Evolutionary conservation across 2,888 invertebrate genomes (phyloP).

Genomic region (Pseudolycoriella hygida): DNA sequence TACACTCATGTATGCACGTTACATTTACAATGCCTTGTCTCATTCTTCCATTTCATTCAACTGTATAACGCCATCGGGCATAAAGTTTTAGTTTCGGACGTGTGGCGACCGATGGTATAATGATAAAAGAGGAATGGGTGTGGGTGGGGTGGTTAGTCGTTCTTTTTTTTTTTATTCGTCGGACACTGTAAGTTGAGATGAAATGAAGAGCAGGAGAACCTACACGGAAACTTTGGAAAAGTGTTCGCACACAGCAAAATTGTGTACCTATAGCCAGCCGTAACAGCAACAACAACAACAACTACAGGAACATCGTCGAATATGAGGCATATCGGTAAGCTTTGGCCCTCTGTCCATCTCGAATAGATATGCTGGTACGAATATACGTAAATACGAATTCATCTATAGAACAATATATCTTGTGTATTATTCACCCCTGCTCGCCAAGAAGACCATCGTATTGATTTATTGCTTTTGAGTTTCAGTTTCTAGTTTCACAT

Average conservation of each 20-base stretch:
- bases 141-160: background rate
- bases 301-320: too few relatives aligned
- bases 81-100: background rate
- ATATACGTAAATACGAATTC: background rate
- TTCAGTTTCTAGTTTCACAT: constrained; percentile 13
- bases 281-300: too few relatives aligned
- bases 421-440: background rate
- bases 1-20: background rate
- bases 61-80: background rate
- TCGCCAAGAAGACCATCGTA: constrained; percentile 13
- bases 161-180: too few relatives aligned
- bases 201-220: too few relatives aligned
- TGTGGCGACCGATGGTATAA: too few relatives aligned
- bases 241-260: background rate
- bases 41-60: background rate
- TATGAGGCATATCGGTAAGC: background rate
- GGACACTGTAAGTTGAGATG: too few relatives aligned
- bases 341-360: constrained; percentile 2
- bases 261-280: background rate
- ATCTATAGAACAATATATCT: background rate
- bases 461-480: constrained; percentile 19
- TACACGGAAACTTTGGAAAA: background rate
- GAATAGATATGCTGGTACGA: background rate
- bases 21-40: background rate
- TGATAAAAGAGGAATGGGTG: background rate